These are phyloP conservation scores for Platichthys flesus DNA, from an alignment of 2,113 vertebrate species.

Conservation along the genomic window DNA sequence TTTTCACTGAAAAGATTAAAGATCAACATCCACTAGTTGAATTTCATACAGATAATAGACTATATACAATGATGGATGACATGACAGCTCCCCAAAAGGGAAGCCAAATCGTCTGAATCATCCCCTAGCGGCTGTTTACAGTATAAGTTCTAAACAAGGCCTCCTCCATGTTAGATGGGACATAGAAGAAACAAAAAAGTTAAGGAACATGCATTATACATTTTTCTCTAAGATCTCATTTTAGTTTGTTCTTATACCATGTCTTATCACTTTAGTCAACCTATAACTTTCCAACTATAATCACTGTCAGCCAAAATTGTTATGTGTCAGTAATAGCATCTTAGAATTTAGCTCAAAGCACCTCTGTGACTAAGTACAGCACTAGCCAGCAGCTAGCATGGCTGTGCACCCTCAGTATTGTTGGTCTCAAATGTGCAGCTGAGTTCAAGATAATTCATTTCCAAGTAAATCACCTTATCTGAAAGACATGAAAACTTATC, in stretches of 20 bases:
- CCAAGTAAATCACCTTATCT: slow-evolving; percentile 44
- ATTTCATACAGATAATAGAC: too few species aligned
- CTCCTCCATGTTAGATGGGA: too few species aligned
- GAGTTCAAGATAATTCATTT: slow-evolving; percentile 8
- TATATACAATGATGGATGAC: too few species aligned
- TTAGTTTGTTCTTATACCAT: too few species aligned
- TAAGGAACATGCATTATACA: too few species aligned
- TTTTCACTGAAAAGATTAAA: not conserved
- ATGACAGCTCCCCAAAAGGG: too few species aligned
- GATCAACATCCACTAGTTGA: not conserved
- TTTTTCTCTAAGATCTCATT: too few species aligned
- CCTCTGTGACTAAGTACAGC: not conserved
- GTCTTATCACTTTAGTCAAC: not conserved
- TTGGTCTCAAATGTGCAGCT: slow-evolving; percentile 12
- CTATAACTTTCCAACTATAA: not conserved
- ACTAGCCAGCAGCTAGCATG: not conserved
- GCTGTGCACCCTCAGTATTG: slow-evolving; percentile 11
- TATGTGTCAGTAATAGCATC: not conserved
- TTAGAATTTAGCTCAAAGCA: not conserved
- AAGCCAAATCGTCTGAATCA: too few species aligned
- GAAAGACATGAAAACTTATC: slow-evolving; percentile 13
- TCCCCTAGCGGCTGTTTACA: too few species aligned
- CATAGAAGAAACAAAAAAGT: too few species aligned
- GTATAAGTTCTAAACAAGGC: too few species aligned
- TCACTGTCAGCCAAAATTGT: not conserved